These are phyloP conservation scores for Nephotettix cincticeps DNA, from an alignment of 1,140 invertebrate genomes.

Conservation along the genomic window DNA sequence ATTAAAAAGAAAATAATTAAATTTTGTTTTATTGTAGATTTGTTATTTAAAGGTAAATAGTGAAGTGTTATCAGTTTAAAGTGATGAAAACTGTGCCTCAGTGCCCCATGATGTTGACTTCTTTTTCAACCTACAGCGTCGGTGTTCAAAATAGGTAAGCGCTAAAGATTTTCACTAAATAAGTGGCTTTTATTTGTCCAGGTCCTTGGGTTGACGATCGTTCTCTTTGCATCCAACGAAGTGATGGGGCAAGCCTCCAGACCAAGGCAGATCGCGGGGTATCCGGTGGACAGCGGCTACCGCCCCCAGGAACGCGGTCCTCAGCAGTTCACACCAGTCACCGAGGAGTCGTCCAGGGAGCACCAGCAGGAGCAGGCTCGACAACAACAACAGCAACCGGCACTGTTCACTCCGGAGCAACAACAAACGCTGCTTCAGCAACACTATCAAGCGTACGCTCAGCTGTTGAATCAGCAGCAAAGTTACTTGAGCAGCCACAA, in stretches of 20 bases:
- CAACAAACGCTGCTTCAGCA: conserved; percentile 28
- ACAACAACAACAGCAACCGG: conserved; percentile 45
- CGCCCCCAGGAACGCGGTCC: background rate
- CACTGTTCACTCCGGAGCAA: background rate
- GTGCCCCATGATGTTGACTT: too few species aligned
- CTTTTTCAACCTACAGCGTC: too few species aligned
- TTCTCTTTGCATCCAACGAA: too few species aligned
- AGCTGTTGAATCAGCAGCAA: conserved; percentile 32
- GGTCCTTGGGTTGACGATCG: too few species aligned
- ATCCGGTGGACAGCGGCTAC: background rate
- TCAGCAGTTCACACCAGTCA: background rate
- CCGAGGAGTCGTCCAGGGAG: background rate
- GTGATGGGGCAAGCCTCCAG: background rate
- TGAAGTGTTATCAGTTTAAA: too few species aligned
- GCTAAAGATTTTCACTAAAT: too few species aligned
- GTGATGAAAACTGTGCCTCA: too few species aligned
- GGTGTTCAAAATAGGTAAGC: too few species aligned
- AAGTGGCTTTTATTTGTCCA: too few species aligned
- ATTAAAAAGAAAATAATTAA: too few species aligned
- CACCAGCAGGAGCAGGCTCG: background rate
- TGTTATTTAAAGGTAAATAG: too few species aligned
- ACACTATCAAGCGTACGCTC: conserved; percentile 27
- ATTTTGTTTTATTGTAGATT: too few species aligned
- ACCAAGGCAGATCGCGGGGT: background rate
- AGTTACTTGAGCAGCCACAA: conserved; percentile 30